These are phyloP conservation scores for Acleris literana DNA, from an alignment of 2,888 invertebrate species.

Conservation along the genomic window DNA sequence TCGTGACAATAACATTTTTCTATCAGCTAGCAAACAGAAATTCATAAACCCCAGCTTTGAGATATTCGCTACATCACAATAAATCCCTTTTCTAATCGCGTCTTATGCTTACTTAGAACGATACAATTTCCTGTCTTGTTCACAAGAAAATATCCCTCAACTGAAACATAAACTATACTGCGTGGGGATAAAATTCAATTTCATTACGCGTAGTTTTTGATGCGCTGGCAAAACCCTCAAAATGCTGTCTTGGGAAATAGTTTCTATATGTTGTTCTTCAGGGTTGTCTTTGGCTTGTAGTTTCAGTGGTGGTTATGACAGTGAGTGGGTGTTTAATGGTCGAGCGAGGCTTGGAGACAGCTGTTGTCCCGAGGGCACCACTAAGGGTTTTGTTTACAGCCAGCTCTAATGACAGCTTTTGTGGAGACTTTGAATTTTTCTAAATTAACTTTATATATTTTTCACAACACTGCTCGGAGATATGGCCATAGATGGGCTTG, in stretches of 20 bases:
- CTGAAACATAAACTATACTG: constrained; percentile 47
- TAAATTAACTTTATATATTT: background rate
- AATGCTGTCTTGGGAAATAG: constrained; percentile 38
- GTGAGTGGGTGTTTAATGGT: constrained; percentile 76
- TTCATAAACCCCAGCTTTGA: constrained; percentile 17
- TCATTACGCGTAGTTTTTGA: constrained; percentile 43
- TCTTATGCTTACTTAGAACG: constrained; percentile 57
- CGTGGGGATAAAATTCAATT: constrained; percentile 46
- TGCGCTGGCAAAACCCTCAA: constrained; percentile 39
- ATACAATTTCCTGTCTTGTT: constrained; percentile 61
- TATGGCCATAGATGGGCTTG: no score
- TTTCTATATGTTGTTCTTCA: constrained; percentile 33
- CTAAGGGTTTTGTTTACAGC: constrained; percentile 78
- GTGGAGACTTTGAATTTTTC: constrained; percentile 3
- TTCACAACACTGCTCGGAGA: no score
- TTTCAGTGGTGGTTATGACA: constrained; percentile 47
- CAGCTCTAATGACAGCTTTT: constrained; percentile 69
- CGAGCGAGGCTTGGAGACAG: constrained; percentile 76
- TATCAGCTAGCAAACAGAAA: constrained; percentile 21
- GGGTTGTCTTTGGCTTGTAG: constrained; percentile 45
- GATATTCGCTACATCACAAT: constrained; percentile 42
- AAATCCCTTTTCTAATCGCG: constrained; percentile 50
- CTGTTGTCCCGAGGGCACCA: constrained; percentile 74
- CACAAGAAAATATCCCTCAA: constrained; percentile 27
- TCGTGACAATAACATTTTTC: constrained; percentile 3